Conservation (phyloP, 2,113 vertebrate genomes). For the Hemiscyllium ocellatum region DNA sequence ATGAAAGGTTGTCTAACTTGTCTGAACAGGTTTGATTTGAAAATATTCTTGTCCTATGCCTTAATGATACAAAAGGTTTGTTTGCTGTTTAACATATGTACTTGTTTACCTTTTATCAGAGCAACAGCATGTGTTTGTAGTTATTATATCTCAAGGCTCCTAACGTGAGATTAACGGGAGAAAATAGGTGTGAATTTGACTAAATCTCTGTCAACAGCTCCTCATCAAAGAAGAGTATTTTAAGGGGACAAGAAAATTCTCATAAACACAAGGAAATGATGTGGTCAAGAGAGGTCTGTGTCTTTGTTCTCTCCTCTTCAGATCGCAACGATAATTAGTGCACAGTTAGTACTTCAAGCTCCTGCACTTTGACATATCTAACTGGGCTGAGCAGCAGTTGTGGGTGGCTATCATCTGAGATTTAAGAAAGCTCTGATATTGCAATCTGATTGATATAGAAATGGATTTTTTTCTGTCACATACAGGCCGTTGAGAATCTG, state of each 20-base stretch:
- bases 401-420: neutral
- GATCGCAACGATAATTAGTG: neutral
- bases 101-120: neutral
- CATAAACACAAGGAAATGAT: neutral
- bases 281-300: neutral
- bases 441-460: neutral
- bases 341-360: neutral
- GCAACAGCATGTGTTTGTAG: neutral
- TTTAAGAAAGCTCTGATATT: neutral
- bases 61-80: neutral
- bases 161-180: neutral
- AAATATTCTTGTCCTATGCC: neutral
- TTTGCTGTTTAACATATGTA: neutral
- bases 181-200: neutral
- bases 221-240: neutral
- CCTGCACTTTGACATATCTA: neutral
- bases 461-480: constrained; percentile 12
- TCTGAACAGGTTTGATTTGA: too few relatives aligned
- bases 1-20: too few relatives aligned
- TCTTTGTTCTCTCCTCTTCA: neutral
- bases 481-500: constrained; percentile 72
- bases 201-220: too few relatives aligned
- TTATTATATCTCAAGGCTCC: neutral
- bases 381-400: neutral
- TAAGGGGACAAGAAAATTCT: neutral